phyloP scores from a whole-genome alignment of 2,113 vertebrate species.

The Grantiella picta region DNA sequence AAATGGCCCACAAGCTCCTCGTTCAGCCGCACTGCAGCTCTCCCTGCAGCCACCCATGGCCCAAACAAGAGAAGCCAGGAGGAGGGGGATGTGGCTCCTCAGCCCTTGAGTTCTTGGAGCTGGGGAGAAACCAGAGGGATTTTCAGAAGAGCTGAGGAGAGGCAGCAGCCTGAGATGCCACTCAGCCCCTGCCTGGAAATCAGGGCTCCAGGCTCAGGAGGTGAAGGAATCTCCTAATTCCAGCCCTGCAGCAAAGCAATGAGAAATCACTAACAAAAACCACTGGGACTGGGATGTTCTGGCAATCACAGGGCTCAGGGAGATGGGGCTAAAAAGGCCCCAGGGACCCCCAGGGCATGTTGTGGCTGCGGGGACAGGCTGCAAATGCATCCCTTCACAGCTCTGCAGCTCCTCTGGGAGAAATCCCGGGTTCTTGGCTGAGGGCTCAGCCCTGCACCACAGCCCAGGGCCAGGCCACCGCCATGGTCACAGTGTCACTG shows the following conservation, averaged over 20 bases:
- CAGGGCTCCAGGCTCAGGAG: neutral
- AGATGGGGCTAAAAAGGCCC: neutral
- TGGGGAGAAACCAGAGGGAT: neutral
- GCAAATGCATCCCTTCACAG: fast-evolving
- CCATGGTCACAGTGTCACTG: fast-evolving
- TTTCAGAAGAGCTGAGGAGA: neutral
- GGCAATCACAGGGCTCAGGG: fast-evolving
- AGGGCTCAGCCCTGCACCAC: neutral
- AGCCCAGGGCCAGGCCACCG: neutral
- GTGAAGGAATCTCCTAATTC: too few relatives aligned
- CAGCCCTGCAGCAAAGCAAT: too few relatives aligned
- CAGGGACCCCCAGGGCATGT: fast-evolving
- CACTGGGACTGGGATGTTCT: fast-evolving
- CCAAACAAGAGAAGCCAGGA: neutral
- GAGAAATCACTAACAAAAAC: too few relatives aligned
- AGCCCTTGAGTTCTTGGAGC: neutral
- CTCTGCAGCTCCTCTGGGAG: neutral
- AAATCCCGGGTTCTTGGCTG: neutral
- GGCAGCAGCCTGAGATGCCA: neutral
- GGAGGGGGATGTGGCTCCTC: neutral
- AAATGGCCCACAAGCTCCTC: fast-evolving
- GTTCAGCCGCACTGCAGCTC: neutral
- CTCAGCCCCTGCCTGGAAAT: neutral
- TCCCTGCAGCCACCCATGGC: neutral
- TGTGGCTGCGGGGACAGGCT: neutral